These are phyloP conservation scores for Dendrolimus kikuchii DNA, from an alignment of 1,140 invertebrate genomes.

Conservation along the genomic window DNA sequence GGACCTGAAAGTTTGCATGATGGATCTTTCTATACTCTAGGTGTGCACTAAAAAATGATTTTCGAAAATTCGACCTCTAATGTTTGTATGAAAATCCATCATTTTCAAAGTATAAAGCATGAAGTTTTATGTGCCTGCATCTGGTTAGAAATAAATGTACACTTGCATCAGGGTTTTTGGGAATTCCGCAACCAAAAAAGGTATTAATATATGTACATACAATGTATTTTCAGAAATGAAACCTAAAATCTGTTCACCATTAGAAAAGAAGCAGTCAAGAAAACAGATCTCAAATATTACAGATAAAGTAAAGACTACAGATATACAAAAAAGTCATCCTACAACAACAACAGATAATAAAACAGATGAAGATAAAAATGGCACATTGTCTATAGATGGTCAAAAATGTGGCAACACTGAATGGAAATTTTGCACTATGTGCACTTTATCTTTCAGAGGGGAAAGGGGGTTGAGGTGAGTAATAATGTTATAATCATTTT, in stretches of 20 bases:
- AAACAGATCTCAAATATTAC: slow-evolving; percentile 4
- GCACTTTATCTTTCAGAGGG: slow-evolving; percentile 36
- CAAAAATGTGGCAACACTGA: slow-evolving; percentile 13
- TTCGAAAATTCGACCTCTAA: too few species aligned
- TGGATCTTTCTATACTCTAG: too few species aligned
- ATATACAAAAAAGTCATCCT: not conserved
- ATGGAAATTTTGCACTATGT: slow-evolving; percentile 28
- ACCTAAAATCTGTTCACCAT: slow-evolving; percentile 29
- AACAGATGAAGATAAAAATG: slow-evolving; percentile 13
- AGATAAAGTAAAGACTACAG: slow-evolving; percentile 4
- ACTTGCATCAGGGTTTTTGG: too few species aligned
- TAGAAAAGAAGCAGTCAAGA: slow-evolving; percentile 18
- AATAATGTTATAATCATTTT: too few species aligned
- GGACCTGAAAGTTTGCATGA: too few species aligned
- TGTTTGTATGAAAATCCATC: too few species aligned
- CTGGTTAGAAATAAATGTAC: too few species aligned
- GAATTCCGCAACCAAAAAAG: too few species aligned
- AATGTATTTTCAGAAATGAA: slow-evolving; percentile 31
- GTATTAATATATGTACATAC: too few species aligned
- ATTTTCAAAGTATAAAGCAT: too few species aligned
- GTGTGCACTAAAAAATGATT: too few species aligned
- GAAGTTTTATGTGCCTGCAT: too few species aligned
- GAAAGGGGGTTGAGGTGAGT: slow-evolving; percentile 43
- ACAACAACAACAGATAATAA: not conserved
- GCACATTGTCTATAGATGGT: slow-evolving; percentile 5